Evolutionary conservation across 2,113 vertebrate genomes (phyloP).

Genomic region (Phaetusa simplex): DNA sequence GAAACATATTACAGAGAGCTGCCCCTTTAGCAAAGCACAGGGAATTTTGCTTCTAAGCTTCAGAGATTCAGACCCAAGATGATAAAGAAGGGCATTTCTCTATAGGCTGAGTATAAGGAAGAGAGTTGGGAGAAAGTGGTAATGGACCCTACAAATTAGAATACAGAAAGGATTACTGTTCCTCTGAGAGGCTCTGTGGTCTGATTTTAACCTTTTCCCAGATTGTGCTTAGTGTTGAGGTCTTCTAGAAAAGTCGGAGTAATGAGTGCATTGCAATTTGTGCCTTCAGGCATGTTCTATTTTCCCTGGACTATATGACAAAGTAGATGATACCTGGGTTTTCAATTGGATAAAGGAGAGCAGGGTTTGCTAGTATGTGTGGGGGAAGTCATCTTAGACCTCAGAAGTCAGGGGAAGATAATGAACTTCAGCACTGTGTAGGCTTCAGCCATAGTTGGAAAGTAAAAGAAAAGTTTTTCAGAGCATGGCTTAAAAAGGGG

Average conservation of each 20-base stretch:
- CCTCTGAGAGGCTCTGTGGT: not conserved
- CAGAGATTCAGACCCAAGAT: not conserved
- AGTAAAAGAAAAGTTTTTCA: conserved; percentile 9
- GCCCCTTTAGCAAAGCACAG: not conserved
- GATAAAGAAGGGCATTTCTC: not conserved
- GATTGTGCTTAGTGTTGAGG: not conserved
- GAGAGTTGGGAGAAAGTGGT: not conserved
- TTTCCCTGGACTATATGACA: conserved; percentile 15
- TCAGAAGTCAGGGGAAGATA: not conserved
- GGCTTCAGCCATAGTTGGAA: not conserved
- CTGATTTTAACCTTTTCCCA: conserved; percentile 14
- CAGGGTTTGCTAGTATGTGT: not conserved
- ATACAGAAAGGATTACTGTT: not conserved
- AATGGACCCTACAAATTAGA: conserved; percentile 14
- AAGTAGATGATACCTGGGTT: not conserved
- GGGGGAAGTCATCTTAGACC: not conserved
- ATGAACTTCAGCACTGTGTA: not conserved
- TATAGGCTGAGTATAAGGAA: not conserved
- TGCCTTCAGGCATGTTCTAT: not conserved
- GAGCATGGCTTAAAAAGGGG: conserved; percentile 32
- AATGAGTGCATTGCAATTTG: not conserved
- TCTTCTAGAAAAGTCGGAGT: conserved; percentile 9
- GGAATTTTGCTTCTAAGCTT: conserved; percentile 17
- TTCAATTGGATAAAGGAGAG: not conserved
- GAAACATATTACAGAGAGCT: not conserved